Conservation (phyloP, 2,113 vertebrate genomes). For the Madoqua kirkii region DNA sequence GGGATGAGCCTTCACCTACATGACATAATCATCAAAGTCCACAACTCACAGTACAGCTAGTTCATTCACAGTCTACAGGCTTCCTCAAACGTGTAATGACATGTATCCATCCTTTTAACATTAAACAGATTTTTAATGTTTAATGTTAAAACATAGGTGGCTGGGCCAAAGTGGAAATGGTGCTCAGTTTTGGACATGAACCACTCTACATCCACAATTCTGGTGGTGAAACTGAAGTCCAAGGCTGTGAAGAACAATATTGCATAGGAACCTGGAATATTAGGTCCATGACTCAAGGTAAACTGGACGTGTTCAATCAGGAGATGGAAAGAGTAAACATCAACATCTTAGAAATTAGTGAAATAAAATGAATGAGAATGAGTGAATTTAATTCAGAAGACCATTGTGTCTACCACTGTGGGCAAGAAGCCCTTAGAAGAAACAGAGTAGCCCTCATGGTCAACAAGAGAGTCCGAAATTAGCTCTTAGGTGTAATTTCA, state of each 20-base stretch:
- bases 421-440: background rate
- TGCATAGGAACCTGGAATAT: background rate
- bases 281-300: background rate
- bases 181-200: background rate
- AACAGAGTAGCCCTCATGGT: background rate
- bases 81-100: rapidly evolving
- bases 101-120: background rate
- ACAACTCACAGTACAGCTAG: rapidly evolving
- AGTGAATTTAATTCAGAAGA: background rate
- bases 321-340: background rate
- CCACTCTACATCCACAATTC: background rate
- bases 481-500: background rate
- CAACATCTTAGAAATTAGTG: background rate
- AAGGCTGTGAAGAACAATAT: background rate
- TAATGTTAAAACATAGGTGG: background rate
- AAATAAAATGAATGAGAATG: background rate
- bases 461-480: background rate
- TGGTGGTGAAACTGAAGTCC: background rate
- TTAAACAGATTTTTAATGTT: background rate
- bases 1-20: rapidly evolving
- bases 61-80: background rate
- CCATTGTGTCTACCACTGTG: background rate
- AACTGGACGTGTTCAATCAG: background rate
- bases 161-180: background rate
- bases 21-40: background rate